phyloP scores from a whole-genome alignment of 30 jellyfish, hydroid and myxozoan genomes.

The Hydractinia symbiolongicarpus region DNA sequence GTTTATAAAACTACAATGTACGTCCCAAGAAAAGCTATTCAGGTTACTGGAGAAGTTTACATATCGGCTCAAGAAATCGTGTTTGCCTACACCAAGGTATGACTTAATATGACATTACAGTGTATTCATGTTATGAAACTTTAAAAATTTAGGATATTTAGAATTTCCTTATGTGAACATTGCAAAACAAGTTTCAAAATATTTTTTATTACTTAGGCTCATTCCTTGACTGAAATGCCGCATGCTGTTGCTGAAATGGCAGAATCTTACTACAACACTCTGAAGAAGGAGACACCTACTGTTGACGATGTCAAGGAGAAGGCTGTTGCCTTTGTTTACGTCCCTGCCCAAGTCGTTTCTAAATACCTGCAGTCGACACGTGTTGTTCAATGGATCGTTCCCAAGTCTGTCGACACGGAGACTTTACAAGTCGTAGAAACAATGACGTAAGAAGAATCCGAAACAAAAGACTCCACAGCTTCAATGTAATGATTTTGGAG shows the following conservation, averaged over 20 bases:
- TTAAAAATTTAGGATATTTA: too few relatives aligned
- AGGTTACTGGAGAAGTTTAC: conserved; percentile 86
- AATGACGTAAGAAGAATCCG: not conserved
- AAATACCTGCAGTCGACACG: conserved; percentile 72
- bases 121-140: too few relatives aligned
- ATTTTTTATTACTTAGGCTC: conserved; percentile 55
- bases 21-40: conserved; percentile 76
- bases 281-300: conserved; percentile 39
- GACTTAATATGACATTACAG: not conserved
- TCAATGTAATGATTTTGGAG: too few relatives aligned
- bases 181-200: not conserved
- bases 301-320: conserved; percentile 57
- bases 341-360: conserved; percentile 97
- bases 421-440: conserved; percentile 63
- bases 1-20: conserved; percentile 89
- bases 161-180: not conserved
- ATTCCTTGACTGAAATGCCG: conserved; percentile 84
- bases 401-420: conserved; percentile 61
- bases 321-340: conserved; percentile 95
- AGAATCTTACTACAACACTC: conserved; percentile 64
- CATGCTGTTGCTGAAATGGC: conserved; percentile 95
- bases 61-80: conserved; percentile 85
- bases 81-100: conserved; percentile 88
- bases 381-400: conserved; percentile 91
- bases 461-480: not conserved